Base-by-base conservation (phyloP, 2,888 invertebrate genomes). In the Drosophila tanythrix region DNA sequence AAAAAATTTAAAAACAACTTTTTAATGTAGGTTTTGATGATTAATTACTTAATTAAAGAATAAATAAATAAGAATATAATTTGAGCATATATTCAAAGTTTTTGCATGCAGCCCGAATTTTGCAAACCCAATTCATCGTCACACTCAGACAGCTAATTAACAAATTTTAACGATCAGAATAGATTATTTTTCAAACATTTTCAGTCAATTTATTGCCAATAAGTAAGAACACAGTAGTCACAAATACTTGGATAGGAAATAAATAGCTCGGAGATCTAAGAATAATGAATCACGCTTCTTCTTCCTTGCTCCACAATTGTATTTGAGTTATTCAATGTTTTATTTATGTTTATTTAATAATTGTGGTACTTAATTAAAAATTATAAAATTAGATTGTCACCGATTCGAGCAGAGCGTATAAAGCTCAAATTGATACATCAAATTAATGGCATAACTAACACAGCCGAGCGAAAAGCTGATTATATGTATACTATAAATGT, bases 141-240 rank as follows among this genome's bases (percentile, higher is more conserved):
- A 36, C n/a, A 57, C 27, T 53, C 31, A 33, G 31, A 48, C 62
- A 70, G 55, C 76, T 50, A 77, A 77, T 77, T 76, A 66, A 36
- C 60, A 36, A 46, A 66, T 21, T 55, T 57, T 63, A n/a, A 55
- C 40, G 18, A 55, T 46, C n/a, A 21, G 53, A 31, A 80, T 75
- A 51, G 62, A 65, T 79, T 59, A 63, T 53, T 50, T 74, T 50
- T 57, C n/a, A 79, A 65, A 50, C 35, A 70, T 56, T 66, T 79
- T 57, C 51, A 56, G 59, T 48, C 64, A 60, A 80, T 79, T 79
- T 75, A 56, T 50, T 62, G 61, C n/a, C 50, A 46, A 52, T 72
- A 11, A 53, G 31, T n/a, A 11, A 11, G 10, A 18, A n/a, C 3
- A 38, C 18, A 11, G 50, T 36, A 29, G 57, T 40, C 35, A 15